Evolutionary conservation across 2,888 invertebrate species (phyloP).

Genomic region (Drosophila kanekoi): DNA sequence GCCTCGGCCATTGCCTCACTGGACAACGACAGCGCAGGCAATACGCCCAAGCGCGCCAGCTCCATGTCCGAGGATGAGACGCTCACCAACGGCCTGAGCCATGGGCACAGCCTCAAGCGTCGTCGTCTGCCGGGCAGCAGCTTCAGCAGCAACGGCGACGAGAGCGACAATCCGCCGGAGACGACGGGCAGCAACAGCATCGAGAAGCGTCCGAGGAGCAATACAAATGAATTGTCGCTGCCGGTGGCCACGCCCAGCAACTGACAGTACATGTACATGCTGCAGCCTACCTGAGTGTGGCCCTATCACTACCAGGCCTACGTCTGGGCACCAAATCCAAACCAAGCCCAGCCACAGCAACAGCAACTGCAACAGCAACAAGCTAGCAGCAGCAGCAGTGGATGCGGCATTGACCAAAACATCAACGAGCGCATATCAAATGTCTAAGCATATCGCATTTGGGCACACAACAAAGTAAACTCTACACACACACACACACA

Average conservation of each 20-base stretch:
- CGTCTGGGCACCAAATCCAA: conserved; percentile 33
- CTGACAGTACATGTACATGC: conserved; percentile 82
- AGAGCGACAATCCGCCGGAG: conserved; percentile 77
- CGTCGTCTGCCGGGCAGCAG: conserved; percentile 75
- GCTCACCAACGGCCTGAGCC: conserved; percentile 57
- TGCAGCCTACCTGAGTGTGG: conserved; percentile 79
- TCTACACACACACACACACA: conserved; percentile 20
- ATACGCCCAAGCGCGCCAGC: conserved; percentile 79
- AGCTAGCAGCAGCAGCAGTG: conserved; percentile 17
- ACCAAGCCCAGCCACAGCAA: conserved; percentile 10
- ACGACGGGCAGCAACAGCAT: background rate
- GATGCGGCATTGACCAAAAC: conserved; percentile 59
- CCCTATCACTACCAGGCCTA: conserved; percentile 27
- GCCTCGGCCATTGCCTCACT: conserved; percentile 82
- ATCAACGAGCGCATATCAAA: conserved; percentile 78
- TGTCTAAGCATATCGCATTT: conserved; percentile 79
- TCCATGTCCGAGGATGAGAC: conserved; percentile 82
- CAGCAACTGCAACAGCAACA: conserved; percentile 20
- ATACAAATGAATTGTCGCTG: conserved; percentile 32
- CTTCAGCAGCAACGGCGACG: conserved; percentile 81
- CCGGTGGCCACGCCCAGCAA: conserved; percentile 61
- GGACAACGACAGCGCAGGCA: conserved; percentile 82
- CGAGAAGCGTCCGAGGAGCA: conserved; percentile 63
- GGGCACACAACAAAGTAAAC: conserved; percentile 64
- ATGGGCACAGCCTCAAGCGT: conserved; percentile 71